Conservation (phyloP, 2,797 vertebrate species). For the Chrosomus eos region DNA sequence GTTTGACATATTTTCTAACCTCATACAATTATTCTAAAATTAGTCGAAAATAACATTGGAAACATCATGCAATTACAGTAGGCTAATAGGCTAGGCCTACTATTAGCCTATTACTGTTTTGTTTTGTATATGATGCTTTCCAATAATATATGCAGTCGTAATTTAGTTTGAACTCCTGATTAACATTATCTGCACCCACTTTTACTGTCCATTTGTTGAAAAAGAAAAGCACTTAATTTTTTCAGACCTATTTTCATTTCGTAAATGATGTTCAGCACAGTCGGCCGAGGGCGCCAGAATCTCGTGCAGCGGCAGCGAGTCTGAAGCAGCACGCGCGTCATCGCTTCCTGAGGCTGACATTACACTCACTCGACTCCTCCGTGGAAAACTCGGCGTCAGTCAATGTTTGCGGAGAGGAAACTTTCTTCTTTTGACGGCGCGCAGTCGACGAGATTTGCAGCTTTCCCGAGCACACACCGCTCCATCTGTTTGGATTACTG, state of each 20-base stretch:
- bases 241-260: not conserved
- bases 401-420: constrained; percentile 66
- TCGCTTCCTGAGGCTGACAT: constrained; percentile 77
- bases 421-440: constrained; percentile 64
- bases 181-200: not conserved
- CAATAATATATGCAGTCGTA: not conserved
- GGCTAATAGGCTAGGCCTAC: too few relatives aligned
- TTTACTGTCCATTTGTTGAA: not conserved
- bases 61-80: too few relatives aligned
- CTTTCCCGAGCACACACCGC: constrained; percentile 1
- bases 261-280: not conserved
- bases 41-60: not conserved
- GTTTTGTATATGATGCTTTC: too few relatives aligned
- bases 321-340: constrained; percentile 65
- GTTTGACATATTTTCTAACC: not conserved
- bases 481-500: constrained; percentile 63
- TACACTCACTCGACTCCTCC: constrained; percentile 74
- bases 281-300: constrained; percentile 27
- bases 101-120: too few relatives aligned
- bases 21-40: not conserved
- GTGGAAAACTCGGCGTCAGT: constrained; percentile 62
- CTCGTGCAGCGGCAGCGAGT: not conserved
- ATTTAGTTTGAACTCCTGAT: not conserved
- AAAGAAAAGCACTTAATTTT: not conserved
- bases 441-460: constrained; percentile 12